Percentiles rank a stretch among this genome's conserved stretches.
Conservation (phyloP, 2,888 invertebrate genomes). For the Sialis fuliginosa region DNA sequence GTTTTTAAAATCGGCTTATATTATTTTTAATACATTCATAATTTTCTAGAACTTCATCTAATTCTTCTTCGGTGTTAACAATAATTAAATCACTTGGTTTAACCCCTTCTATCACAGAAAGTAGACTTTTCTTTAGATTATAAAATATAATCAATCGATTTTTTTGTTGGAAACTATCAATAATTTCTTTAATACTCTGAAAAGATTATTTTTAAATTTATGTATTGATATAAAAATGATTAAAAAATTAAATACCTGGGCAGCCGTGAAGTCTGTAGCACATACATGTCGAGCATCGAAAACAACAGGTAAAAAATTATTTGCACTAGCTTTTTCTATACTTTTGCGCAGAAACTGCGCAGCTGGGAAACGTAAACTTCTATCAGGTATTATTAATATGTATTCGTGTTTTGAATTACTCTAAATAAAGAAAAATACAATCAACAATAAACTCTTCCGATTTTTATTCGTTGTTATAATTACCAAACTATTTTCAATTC, state of each 20-base stretch:
- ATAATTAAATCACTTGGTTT: constrained; percentile 34
- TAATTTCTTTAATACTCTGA: constrained; percentile 42
- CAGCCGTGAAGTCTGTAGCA: constrained; percentile 47
- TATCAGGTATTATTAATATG: constrained; percentile 38
- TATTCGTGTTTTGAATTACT: constrained; percentile 33
- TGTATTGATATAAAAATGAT: background rate
- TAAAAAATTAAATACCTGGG: constrained; percentile 27
- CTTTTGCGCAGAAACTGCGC: constrained; percentile 44
- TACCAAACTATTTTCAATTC: constrained; percentile 36
- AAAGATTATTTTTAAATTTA: constrained; percentile 8
- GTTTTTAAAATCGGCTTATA: background rate
- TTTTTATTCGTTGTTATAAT: constrained; percentile 14
- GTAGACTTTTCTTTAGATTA: constrained; percentile 37
- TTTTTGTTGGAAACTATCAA: constrained; percentile 36
- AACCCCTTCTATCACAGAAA: constrained; percentile 36
- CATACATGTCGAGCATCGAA: constrained; percentile 43
- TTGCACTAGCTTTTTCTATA: constrained; percentile 44
- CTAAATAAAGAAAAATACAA: constrained; percentile 16
- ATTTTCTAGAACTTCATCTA: constrained; percentile 33
- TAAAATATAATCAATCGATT: constrained; percentile 37
- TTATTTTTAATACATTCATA: constrained; percentile 7
- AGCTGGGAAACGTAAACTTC: constrained; percentile 44
- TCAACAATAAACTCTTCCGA: background rate
- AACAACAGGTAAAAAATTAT: constrained; percentile 30
- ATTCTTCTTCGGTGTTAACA: constrained; percentile 32